These are phyloP conservation scores for Petrocephalus sullivani DNA, from an alignment of 2,797 vertebrate genomes.

Conservation along the genomic window DNA sequence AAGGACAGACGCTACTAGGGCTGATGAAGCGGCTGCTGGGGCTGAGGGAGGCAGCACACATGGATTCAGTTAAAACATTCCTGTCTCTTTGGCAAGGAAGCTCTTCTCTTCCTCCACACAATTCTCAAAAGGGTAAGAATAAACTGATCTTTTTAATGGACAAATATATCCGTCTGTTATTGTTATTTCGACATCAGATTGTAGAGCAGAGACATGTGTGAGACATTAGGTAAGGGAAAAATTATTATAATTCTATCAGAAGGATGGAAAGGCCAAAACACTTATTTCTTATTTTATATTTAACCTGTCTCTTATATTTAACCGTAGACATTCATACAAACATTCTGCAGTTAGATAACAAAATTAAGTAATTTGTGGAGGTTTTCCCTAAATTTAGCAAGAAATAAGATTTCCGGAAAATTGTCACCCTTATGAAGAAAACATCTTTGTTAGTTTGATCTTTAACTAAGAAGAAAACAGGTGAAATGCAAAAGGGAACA, in stretches of 20 bases:
- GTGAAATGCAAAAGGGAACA: not conserved
- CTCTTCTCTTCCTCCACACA: not conserved
- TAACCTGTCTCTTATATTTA: not conserved
- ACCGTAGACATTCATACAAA: not conserved
- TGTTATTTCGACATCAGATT: not conserved
- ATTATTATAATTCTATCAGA: not conserved
- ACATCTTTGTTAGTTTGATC: not conserved
- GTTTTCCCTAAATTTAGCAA: not conserved
- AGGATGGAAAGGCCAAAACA: not conserved
- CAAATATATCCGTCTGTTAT: not conserved
- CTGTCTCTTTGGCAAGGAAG: not conserved
- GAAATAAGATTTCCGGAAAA: not conserved
- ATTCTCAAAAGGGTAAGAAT: slow-evolving; percentile 4
- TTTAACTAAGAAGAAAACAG: not conserved
- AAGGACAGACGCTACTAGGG: not conserved
- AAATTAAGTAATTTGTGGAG: not conserved
- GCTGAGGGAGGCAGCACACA: not conserved
- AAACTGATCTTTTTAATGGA: not conserved
- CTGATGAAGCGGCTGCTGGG: not conserved
- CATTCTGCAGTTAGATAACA: not conserved
- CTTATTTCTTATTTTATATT: not conserved
- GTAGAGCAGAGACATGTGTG: not conserved
- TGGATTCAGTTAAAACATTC: slow-evolving; percentile 25
- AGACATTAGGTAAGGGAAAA: not conserved
- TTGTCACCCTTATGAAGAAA: not conserved